Evolutionary conservation across 2,888 invertebrate genomes (phyloP).

Genomic region (Mesorhabditis belari): DNA sequence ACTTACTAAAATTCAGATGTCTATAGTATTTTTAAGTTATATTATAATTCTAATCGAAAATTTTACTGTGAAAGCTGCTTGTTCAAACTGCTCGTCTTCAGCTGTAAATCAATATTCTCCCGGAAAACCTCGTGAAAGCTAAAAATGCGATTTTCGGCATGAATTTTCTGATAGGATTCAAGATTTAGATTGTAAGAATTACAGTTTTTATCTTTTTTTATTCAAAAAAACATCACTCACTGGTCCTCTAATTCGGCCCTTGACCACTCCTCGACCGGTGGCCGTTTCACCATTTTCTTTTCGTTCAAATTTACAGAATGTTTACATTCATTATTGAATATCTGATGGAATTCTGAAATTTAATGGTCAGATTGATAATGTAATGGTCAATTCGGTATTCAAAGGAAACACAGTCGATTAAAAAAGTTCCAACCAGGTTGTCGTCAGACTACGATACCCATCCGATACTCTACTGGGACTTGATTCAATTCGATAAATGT

Average conservation of each 20-base stretch:
- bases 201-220: not conserved
- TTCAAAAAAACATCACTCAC: not conserved
- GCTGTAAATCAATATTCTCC: slow-evolving; percentile 21
- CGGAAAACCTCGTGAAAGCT: slow-evolving; percentile 30
- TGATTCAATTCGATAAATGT: too few relatives aligned
- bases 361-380: too few relatives aligned
- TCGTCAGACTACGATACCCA: too few relatives aligned
- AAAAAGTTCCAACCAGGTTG: too few relatives aligned
- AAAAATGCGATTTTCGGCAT: not conserved
- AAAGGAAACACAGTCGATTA: too few relatives aligned
- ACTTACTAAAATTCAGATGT: not conserved
- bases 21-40: not conserved
- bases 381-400: too few relatives aligned
- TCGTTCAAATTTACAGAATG: too few relatives aligned
- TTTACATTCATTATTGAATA: too few relatives aligned
- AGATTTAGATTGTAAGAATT: not conserved
- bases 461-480: too few relatives aligned
- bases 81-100: slow-evolving; percentile 33
- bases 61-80: slow-evolving; percentile 33
- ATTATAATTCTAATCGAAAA: not conserved
- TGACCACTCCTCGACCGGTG: slow-evolving; percentile 45
- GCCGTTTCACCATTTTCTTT: slow-evolving; percentile 29
- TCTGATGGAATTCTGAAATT: too few relatives aligned
- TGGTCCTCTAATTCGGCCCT: slow-evolving; percentile 46
- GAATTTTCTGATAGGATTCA: not conserved